phyloP scores from a whole-genome alignment of 2,113 vertebrate genomes.

The Pao palembangensis region DNA sequence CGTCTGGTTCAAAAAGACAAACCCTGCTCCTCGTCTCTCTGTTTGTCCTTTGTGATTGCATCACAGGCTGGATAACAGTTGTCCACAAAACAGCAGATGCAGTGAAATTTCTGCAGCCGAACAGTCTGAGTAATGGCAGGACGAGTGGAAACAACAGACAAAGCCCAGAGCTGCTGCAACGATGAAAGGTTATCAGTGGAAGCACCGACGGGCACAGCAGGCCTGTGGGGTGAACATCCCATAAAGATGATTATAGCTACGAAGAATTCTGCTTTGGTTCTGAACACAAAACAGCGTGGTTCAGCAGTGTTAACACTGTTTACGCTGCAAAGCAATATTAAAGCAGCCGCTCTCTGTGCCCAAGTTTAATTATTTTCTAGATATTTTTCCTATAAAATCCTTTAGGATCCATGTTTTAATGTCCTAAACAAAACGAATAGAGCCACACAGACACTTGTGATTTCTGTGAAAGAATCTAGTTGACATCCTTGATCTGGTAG shows the following conservation, averaged over 20 bases:
- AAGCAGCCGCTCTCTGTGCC: too few species aligned
- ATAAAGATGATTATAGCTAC: too few species aligned
- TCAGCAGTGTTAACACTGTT: background rate
- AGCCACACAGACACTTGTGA: too few species aligned
- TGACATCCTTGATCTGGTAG: too few species aligned
- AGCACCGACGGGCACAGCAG: background rate
- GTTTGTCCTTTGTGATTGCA: constrained; percentile 5
- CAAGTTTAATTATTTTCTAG: too few species aligned
- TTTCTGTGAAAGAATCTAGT: too few species aligned
- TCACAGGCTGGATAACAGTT: background rate
- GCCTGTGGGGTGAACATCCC: too few species aligned
- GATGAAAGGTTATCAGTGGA: constrained; percentile 15
- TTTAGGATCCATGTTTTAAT: background rate
- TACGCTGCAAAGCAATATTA: background rate
- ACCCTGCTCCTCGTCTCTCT: too few species aligned
- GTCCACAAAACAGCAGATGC: constrained; percentile 15
- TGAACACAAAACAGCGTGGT: too few species aligned
- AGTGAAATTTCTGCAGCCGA: constrained; percentile 5
- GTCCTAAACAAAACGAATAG: background rate
- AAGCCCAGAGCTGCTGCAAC: constrained; percentile 21
- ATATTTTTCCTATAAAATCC: background rate
- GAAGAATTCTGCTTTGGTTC: background rate
- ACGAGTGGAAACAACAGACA: constrained; percentile 22
- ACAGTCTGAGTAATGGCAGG: constrained; percentile 22
- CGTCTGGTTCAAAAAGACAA: too few species aligned